These are phyloP conservation scores for Macropis europaea DNA, from an alignment of 2,888 invertebrate species.

Conservation along the genomic window DNA sequence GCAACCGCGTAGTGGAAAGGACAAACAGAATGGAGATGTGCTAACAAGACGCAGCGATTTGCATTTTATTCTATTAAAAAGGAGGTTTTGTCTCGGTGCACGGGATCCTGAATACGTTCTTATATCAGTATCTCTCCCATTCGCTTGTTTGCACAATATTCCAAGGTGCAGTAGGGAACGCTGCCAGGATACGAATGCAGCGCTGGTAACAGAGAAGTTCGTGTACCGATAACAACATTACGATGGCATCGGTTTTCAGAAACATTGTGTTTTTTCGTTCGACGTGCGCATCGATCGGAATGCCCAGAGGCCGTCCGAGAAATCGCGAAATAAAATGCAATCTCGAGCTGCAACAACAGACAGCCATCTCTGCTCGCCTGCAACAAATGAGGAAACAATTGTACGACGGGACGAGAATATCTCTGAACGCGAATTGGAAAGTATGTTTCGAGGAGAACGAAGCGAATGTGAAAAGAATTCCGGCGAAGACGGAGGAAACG, in stretches of 20 bases:
- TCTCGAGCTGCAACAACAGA: slow-evolving; percentile 33
- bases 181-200: slow-evolving; percentile 2
- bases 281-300: slow-evolving; percentile 15
- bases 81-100: background rate
- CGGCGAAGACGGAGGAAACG: background rate
- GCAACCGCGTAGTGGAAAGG: no score
- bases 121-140: background rate
- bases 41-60: background rate
- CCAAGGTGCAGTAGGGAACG: background rate
- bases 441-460: slow-evolving; percentile 24
- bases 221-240: slow-evolving; percentile 2
- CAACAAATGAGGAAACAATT: slow-evolving; percentile 45
- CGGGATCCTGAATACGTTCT: background rate
- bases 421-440: slow-evolving; percentile 17
- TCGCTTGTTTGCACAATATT: background rate
- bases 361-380: slow-evolving; percentile 7
- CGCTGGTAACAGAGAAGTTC: background rate
- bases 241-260: slow-evolving; percentile 1
- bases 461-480: background rate
- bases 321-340: slow-evolving; percentile 52
- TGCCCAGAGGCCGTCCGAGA: slow-evolving; percentile 2
- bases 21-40: no score
- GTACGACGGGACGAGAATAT: slow-evolving; percentile 25
- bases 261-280: slow-evolving; percentile 20
- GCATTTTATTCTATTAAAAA: background rate